phyloP scores from a whole-genome alignment of 2,113 vertebrate genomes.

The Boleophthalmus pectinirostris region DNA sequence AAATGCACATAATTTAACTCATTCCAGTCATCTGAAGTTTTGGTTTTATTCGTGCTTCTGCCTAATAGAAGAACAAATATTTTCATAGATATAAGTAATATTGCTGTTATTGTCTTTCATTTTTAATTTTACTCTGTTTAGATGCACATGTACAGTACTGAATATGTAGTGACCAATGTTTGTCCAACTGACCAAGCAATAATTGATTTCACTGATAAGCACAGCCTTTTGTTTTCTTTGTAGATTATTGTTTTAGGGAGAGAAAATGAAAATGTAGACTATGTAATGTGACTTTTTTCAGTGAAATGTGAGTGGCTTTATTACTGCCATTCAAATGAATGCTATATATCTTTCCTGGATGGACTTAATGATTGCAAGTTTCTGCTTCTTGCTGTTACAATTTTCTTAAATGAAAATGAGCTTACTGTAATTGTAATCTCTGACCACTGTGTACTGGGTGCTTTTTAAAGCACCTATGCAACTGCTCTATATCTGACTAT shows the following conservation, averaged over 20 bases:
- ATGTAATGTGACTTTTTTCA: slow-evolving; percentile 8
- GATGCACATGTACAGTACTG: slow-evolving; percentile 38
- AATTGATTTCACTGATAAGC: slow-evolving; percentile 54
- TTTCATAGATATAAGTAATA: slow-evolving; percentile 15
- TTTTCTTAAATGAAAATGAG: slow-evolving; percentile 21
- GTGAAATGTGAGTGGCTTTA: slow-evolving; percentile 22
- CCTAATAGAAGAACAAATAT: neutral
- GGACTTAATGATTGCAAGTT: slow-evolving; percentile 12
- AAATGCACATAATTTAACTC: neutral
- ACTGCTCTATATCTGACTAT: slow-evolving; percentile 36
- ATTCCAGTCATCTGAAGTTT: slow-evolving; percentile 20
- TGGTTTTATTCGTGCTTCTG: neutral
- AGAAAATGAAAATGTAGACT: slow-evolving; percentile 2
- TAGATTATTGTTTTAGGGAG: slow-evolving; percentile 26
- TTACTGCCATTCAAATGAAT: slow-evolving; percentile 19
- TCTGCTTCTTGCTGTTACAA: slow-evolving; percentile 19
- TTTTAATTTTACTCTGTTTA: slow-evolving; percentile 4
- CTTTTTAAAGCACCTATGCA: slow-evolving; percentile 22
- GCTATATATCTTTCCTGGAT: neutral
- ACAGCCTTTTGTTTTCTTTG: slow-evolving; percentile 46
- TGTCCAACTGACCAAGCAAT: slow-evolving; percentile 52
- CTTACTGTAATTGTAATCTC: slow-evolving; percentile 22
- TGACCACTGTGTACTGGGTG: slow-evolving; percentile 40
- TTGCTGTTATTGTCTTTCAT: slow-evolving; percentile 5
- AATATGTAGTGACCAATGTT: slow-evolving; percentile 42